Base-by-base conservation (phyloP, 2,888 invertebrate genomes). In the Lycocerus yunnanus region DNA sequence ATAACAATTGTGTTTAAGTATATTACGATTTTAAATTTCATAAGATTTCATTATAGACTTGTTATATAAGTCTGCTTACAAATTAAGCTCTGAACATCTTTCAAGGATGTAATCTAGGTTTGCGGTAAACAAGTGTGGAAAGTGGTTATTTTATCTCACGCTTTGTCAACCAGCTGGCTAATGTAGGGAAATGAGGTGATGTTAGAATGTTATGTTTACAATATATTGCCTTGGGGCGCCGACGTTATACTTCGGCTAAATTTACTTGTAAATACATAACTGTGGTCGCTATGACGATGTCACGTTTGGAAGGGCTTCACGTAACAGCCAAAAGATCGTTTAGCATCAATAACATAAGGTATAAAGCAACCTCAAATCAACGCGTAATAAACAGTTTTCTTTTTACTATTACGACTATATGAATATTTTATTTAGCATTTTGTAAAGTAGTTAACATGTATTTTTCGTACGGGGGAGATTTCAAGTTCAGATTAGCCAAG, bases 161-260 rank as follows among this genome's bases (percentile, higher is more conserved):
- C 66, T 66, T 69, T 69, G 69, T 66, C 73, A 73, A 66, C 73
- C 69, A 73, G 69, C 68, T 68, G 72, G 68, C 65, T 73, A 73
- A 73, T 73, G 58, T 63, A 73, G 69, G 72, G 72, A 73, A 73
- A 73, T 73, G 72, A 73, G 72, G 72, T 73, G 72, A 73, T 69
- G 72, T 69, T 73, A 73, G 67, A 43, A 68, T 68, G 71, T 58
- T 69, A 66, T 71, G 71, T 72, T 71, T 71, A 72, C 71, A 71
- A 72, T 75, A 75, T 68, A 75, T 75, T 58, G 74, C 61, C 59
- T 66, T 71, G 66, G 68, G 71, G 71, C 74, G 74, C 71, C 72
- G 59, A 18, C 59, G 21, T 66, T 68, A 43, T 68, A 61, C 67
- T 15, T 58, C 14, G 68, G n/a, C 16, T 68, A 69, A 69, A 73